Evolutionary conservation across 2,797 vertebrate genomes (phyloP).

Genomic region (Danio kyathit): DNA sequence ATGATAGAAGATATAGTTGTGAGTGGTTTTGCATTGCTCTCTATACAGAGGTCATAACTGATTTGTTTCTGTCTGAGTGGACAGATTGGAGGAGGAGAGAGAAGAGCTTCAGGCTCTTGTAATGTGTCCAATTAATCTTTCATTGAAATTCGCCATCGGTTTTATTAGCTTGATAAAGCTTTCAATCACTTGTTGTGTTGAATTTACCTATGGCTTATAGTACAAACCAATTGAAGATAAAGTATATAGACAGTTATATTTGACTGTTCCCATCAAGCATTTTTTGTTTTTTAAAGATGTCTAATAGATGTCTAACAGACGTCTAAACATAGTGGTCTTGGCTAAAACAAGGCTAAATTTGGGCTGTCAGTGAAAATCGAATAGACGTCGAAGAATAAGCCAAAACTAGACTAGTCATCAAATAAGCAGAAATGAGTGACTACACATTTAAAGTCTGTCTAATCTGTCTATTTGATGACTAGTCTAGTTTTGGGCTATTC

Average conservation of each 20-base stretch:
- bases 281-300: too few species aligned
- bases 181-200: neutral
- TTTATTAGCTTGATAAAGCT: conserved; percentile 10
- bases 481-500: too few species aligned
- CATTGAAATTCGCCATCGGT: conserved; percentile 45
- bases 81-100: conserved; percentile 27
- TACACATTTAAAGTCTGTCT: too few species aligned
- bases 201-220: neutral
- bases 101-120: conserved; percentile 39
- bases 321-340: too few species aligned
- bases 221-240: neutral
- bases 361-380: too few species aligned
- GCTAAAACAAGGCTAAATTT: too few species aligned
- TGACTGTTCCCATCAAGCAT: too few species aligned
- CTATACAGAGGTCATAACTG: neutral
- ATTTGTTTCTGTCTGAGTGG: conserved; percentile 27
- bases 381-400: too few species aligned
- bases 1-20: neutral
- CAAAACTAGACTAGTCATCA: too few species aligned
- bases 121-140: conserved; percentile 53
- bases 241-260: neutral
- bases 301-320: too few species aligned
- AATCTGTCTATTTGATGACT: too few species aligned
- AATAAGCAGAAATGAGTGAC: too few species aligned
- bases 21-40: conserved; percentile 7